phyloP scores from a whole-genome alignment of 1,140 invertebrate genomes.

The Homarus americanus region DNA sequence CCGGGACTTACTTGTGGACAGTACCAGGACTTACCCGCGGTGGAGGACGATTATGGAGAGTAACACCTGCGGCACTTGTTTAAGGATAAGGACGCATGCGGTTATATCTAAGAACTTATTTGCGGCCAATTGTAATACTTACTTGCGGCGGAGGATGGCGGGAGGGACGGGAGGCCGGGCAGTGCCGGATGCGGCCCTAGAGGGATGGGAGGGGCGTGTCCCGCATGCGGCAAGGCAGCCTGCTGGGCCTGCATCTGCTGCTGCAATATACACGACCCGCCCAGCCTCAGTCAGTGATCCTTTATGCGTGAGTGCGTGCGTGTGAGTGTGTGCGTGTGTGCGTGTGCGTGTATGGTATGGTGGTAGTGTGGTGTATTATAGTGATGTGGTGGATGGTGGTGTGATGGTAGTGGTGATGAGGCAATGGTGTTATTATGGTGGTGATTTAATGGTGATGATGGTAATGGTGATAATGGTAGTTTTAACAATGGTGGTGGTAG shows the following conservation, averaged over 20 bases:
- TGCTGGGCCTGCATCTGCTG: constrained; percentile 96
- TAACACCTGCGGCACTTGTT: too few relatives aligned
- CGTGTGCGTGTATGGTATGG: background rate
- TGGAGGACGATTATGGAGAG: background rate
- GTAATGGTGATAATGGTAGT: background rate
- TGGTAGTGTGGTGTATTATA: background rate
- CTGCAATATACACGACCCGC: constrained; percentile 75
- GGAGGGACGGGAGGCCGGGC: constrained; percentile 81
- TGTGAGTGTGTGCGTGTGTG: background rate
- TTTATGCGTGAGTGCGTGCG: background rate
- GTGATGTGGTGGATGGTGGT: background rate
- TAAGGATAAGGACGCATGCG: too few relatives aligned
- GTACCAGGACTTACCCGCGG: background rate
- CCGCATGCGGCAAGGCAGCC: constrained; percentile 82
- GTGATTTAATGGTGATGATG: background rate
- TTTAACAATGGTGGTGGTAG: background rate
- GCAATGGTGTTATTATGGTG: background rate
- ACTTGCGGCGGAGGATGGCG: constrained; percentile 78
- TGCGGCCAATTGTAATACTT: constrained; percentile 42
- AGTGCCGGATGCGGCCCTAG: constrained; percentile 85
- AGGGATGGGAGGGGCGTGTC: constrained; percentile 84
- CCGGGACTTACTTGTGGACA: background rate
- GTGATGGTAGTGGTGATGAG: background rate
- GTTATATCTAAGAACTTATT: too few relatives aligned
- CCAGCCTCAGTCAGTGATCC: background rate